Evolutionary conservation across 2,888 invertebrate species (phyloP), one percentile per base, ranked within the genome.

Genomic region (Ecliptopera silaceata): DNA sequence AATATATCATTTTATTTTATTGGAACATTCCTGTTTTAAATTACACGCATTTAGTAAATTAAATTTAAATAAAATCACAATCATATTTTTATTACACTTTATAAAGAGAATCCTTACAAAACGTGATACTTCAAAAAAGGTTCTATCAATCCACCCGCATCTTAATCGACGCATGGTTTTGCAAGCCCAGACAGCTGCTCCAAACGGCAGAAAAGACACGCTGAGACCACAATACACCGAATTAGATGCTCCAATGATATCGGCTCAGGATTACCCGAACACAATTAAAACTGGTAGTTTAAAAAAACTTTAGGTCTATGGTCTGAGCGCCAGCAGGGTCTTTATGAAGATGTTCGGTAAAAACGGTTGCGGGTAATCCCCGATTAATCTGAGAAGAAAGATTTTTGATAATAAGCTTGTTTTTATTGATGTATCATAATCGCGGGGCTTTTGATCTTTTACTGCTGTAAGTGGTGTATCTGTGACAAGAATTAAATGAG

Each of bases 241-340:
- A 86, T 89, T 88, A 84, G 68, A 72, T 80, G 87, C 83, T 79
- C 67, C 80, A 82, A 78, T 72, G 76, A 75, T 61, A 72, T 71
- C 71, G 72, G 71, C 68, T 70, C 72, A 63, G 78, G 82, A 84
- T 86, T 81, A 84, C 74, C 77, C 73, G 71, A 74, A 74, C 65
- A 82, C 82, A 84, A 86, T 86, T 85, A 85, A 80, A 80, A 77
- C 73, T 71, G 54, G 52, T 52, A 52, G 54, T 26, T 56, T 49
- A 55, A 36, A 42, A 45, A 46, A 53, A 41, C 41, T 36, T 10
- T 13, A 12, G 42, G 20, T 26, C 34, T 42, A 42, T 41, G 20
- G 42, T 50, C 26, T 65, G 65, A 71, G 74, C 75, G 77, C 76
- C 77, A 74, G 72, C 71, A 66, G 72, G 74, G 67, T 59, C 64